These are phyloP conservation scores for Cavia aperea DNA, from an alignment of 2,113 vertebrate species.

Conservation along the genomic window DNA sequence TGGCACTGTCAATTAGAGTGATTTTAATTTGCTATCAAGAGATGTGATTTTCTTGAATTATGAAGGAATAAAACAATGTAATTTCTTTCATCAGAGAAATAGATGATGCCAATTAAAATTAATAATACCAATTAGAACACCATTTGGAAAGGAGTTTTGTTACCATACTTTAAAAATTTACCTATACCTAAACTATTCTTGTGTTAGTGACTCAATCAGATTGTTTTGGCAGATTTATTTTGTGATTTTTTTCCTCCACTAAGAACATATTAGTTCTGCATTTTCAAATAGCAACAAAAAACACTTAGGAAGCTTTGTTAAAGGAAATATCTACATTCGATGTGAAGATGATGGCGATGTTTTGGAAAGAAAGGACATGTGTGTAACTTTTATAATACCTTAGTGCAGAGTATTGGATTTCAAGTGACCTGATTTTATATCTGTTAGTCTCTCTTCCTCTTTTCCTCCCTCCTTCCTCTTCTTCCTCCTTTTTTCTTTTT, in stretches of 20 bases:
- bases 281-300: neutral
- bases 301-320: neutral
- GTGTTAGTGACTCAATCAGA: slow-evolving; percentile 4
- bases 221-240: slow-evolving; percentile 26
- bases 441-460: slow-evolving; percentile 10
- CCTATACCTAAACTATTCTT: neutral
- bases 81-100: slow-evolving; percentile 32
- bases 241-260: neutral
- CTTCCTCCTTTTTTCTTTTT: neutral
- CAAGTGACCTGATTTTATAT: slow-evolving; percentile 35
- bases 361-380: neutral
- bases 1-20: slow-evolving; percentile 42
- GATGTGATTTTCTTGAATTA: slow-evolving; percentile 18
- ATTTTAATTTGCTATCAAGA: neutral
- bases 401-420: neutral
- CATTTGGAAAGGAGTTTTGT: slow-evolving; percentile 42
- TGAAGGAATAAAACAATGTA: neutral
- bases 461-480: neutral
- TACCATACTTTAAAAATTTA: slow-evolving; percentile 30
- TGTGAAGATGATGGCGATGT: neutral
- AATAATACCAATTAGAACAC: neutral
- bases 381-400: slow-evolving; percentile 33
- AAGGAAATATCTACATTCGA: neutral
- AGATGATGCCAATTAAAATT: slow-evolving; percentile 12
- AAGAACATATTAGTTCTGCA: neutral